A percentile compares a stretch with the other conserved stretches of the same genome.
phyloP scores from a whole-genome alignment of 2,888 invertebrate genomes.

The Anoncus sp. region DNA sequence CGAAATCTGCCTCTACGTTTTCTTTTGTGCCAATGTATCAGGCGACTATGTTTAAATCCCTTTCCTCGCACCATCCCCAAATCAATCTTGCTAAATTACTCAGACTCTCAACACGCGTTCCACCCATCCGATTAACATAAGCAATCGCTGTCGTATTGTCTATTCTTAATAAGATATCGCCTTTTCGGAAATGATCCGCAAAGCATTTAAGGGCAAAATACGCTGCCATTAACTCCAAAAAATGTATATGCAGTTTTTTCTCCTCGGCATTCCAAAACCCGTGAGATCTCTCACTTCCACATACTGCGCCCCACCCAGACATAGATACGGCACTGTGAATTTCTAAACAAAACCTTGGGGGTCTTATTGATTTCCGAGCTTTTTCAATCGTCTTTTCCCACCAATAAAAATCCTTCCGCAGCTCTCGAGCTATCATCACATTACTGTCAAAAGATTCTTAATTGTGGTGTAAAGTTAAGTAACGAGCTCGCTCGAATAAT shows the following conservation, averaged over 20 bases:
- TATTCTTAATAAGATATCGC: constrained; percentile 47
- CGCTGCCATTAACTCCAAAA: constrained; percentile 41
- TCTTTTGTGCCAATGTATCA: constrained; percentile 42
- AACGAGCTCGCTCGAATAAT: constrained; percentile 15
- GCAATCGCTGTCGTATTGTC: constrained; percentile 58
- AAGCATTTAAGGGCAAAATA: constrained; percentile 52
- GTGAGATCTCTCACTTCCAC: constrained; percentile 2
- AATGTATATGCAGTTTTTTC: constrained; percentile 33
- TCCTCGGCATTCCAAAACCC: constrained; percentile 43
- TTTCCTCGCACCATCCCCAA: constrained; percentile 55
- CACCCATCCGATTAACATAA: constrained; percentile 51
- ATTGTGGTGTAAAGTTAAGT: constrained; percentile 11
- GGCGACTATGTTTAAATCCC: constrained; percentile 32
- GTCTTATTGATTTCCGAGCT: background rate
- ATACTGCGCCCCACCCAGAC: background rate
- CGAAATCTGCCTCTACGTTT: constrained; percentile 39
- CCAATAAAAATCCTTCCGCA: constrained; percentile 35
- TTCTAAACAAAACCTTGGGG: too few relatives aligned
- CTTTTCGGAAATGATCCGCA: constrained; percentile 19
- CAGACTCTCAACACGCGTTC: constrained; percentile 6
- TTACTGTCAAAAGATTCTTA: constrained; percentile 17
- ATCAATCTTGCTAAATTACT: constrained; percentile 29
- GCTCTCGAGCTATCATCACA: background rate
- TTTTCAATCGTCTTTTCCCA: constrained; percentile 12
- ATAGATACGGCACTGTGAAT: too few relatives aligned